These are phyloP conservation scores for Pterois miles DNA, from an alignment of 2,797 vertebrate genomes.

Conservation along the genomic window DNA sequence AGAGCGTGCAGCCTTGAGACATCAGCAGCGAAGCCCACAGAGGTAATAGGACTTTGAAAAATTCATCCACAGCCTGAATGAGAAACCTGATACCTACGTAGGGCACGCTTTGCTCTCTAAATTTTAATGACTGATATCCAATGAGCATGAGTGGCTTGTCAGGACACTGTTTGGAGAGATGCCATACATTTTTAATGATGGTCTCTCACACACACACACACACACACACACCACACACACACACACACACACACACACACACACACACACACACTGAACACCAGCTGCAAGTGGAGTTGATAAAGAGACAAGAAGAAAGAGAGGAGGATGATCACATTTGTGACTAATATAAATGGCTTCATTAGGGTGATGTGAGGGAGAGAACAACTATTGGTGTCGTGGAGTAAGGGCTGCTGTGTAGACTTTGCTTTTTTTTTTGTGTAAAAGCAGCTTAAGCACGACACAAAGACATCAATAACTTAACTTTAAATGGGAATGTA, in stretches of 20 bases:
- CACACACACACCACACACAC: slow-evolving; percentile 3
- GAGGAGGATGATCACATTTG: slow-evolving; percentile 42
- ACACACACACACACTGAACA: slow-evolving; percentile 33
- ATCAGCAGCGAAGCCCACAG: slow-evolving; percentile 75
- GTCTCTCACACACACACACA: slow-evolving; percentile 13
- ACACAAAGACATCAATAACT: not conserved
- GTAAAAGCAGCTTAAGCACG: slow-evolving; percentile 8
- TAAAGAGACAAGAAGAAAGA: slow-evolving; percentile 46
- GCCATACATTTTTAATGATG: slow-evolving; percentile 83
- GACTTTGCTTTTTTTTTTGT: slow-evolving; percentile 18
- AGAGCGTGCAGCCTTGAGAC: slow-evolving; percentile 68
- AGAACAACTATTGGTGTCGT: slow-evolving; percentile 15
- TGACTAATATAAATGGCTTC: slow-evolving; percentile 57
- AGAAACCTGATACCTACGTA: slow-evolving; percentile 85
- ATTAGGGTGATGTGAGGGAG: slow-evolving; percentile 38
- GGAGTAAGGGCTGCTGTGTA: slow-evolving; percentile 4
- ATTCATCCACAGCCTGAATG: slow-evolving; percentile 88
- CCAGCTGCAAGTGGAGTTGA: slow-evolving; percentile 47
- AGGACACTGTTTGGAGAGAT: slow-evolving; percentile 83
- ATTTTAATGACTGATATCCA: slow-evolving; percentile 94
- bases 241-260: slow-evolving; percentile 7
- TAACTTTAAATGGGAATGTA: not conserved
- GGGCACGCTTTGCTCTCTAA: slow-evolving; percentile 82
- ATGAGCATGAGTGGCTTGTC: slow-evolving; percentile 87
- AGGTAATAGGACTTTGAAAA: slow-evolving; percentile 89